These are phyloP conservation scores for Euzetes globulus DNA, from an alignment of 2,888 invertebrate species.

Conservation along the genomic window DNA sequence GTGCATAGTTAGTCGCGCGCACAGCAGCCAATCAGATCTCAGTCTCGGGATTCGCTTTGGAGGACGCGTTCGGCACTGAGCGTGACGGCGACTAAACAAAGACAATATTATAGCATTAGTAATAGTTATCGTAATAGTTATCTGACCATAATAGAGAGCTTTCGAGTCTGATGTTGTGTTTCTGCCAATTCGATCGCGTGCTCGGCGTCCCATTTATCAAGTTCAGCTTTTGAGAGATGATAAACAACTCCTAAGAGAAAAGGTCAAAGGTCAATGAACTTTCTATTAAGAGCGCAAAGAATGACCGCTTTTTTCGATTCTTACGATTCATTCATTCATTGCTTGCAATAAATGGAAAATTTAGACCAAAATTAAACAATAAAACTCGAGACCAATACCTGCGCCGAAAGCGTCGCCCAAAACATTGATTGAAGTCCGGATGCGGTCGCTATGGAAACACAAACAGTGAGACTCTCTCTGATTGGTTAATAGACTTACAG, in stretches of 20 bases:
- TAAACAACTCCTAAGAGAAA: slow-evolving; percentile 50
- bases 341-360: background rate
- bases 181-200: slow-evolving; percentile 32
- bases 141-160: slow-evolving; percentile 31
- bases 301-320: too few species aligned
- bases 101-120: background rate
- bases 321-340: too few species aligned
- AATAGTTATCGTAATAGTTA: background rate
- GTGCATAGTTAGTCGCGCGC: background rate
- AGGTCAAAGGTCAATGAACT: background rate
- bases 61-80: slow-evolving; percentile 14
- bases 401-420: slow-evolving; percentile 55
- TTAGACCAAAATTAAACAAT: too few species aligned
- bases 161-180: slow-evolving; percentile 19
- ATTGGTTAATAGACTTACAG: slow-evolving; percentile 51
- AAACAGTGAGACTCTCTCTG: background rate
- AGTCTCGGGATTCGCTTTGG: slow-evolving; percentile 34
- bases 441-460: slow-evolving; percentile 49
- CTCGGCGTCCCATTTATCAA: slow-evolving; percentile 46
- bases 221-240: slow-evolving; percentile 50
- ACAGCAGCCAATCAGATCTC: slow-evolving; percentile 33
- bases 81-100: background rate
- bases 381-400: slow-evolving; percentile 49
- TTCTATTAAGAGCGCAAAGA: background rate
- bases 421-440: slow-evolving; percentile 54